Conservation (phyloP, 2,888 invertebrate species). For the Lepidochitona cinerea region DNA sequence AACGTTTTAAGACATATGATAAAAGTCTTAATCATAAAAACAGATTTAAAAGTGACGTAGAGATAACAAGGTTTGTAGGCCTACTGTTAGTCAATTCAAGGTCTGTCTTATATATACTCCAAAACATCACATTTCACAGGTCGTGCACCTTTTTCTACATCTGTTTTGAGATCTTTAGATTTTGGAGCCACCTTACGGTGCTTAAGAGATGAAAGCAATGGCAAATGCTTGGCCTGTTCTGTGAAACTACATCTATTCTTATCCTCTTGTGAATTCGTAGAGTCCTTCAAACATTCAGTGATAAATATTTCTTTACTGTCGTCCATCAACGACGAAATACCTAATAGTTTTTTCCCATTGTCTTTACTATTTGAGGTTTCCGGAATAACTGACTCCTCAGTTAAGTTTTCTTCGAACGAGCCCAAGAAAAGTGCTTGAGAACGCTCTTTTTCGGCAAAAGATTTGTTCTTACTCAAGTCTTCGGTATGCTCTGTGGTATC, state of each 20-base stretch:
- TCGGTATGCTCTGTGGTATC: not conserved
- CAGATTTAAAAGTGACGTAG: no score
- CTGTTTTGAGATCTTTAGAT: not conserved
- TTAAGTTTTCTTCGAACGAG: not conserved
- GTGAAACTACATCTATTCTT: not conserved
- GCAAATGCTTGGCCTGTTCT: not conserved
- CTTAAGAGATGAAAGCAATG: not conserved
- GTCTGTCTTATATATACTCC: not conserved
- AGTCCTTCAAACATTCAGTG: not conserved
- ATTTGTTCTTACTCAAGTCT: not conserved
- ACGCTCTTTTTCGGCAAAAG: not conserved
- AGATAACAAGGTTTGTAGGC: no score
- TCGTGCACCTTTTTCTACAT: not conserved
- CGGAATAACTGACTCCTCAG: no score
- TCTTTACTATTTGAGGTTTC: no score
- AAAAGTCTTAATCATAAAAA: no score
- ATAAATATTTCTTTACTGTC: not conserved
- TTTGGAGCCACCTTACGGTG: conserved; percentile 1
- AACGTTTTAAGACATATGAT: no score
- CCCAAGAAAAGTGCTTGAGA: not conserved
- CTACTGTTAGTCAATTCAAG: no score
- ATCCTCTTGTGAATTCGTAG: not conserved
- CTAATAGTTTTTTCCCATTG: no score
- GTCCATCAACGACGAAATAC: no score
- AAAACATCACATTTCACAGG: not conserved